Base-by-base conservation (phyloP, 2,888 invertebrate genomes). In the Tenthredo mesomela region DNA sequence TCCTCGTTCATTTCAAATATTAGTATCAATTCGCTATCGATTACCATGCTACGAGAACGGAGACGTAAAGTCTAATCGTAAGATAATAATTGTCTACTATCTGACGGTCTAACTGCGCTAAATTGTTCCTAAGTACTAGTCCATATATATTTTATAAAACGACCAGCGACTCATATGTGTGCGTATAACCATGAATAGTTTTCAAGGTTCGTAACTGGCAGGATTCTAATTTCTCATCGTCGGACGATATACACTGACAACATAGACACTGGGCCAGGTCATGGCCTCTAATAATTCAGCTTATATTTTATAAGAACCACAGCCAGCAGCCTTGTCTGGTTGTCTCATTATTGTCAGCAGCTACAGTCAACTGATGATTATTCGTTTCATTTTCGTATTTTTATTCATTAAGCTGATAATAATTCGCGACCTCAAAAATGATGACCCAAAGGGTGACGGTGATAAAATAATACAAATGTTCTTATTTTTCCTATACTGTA, bases 141-240 rank as follows among this genome's bases (percentile, higher is more conserved):
- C 25, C 65, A 61, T 25, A 61, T 25, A 61, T 25, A 61, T 33
- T 67, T 33, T 18, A 67, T 67, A 33, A 67, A 25, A 25, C 12
- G 15, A 67, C 15, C 33, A 67, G 33, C 33, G 33, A 67, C 21
- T 10, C n/a, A 54, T 7, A n/a, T 6, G 18, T 18, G 4, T 50
- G 50, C n/a, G n/a, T 54, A n/a, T 0, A 61, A 25, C 2, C 61
- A 25, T 61, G 61, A 61, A 61, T 61, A 67, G 54, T 67, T 67
- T 67, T 18, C 67, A 67, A 67, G 67, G 67, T 33, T 67, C 18
- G 6, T 15, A 33, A 29, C 67, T 67, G 25, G 67, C 67, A 25
- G 25, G 33, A 67, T 67, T 67, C 67, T 67, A 21, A 67, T 67
- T 67, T 25, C 67, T 67, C 67, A 67, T 67, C 67, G 33, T 67